Conservation (phyloP, 2,888 invertebrate species). For the Trissolcus japonicus region DNA sequence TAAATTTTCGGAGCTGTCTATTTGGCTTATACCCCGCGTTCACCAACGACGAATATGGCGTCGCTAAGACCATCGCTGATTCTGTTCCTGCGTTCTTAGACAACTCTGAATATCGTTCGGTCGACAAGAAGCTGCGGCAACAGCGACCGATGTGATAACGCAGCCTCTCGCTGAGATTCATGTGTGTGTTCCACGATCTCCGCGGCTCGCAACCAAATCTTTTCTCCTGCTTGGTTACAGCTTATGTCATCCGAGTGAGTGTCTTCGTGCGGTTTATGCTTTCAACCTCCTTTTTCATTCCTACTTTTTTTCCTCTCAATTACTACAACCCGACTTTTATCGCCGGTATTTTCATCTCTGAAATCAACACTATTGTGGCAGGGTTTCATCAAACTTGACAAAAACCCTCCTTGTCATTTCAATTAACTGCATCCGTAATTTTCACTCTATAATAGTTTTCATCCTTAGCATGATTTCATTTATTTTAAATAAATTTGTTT, state of each 20-base stretch:
- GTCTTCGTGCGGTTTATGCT: slow-evolving; percentile 15
- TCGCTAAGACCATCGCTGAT: slow-evolving; percentile 32
- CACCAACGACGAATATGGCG: slow-evolving; percentile 45
- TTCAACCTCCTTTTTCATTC: slow-evolving; percentile 1
- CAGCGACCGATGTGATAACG: slow-evolving; percentile 9
- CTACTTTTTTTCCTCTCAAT: not conserved
- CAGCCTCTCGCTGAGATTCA: slow-evolving; percentile 4
- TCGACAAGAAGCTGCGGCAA: slow-evolving; percentile 18
- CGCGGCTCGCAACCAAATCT: slow-evolving; percentile 4
- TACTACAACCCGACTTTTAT: too few relatives aligned
- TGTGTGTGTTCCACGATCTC: slow-evolving; percentile 10
- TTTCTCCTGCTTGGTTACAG: slow-evolving; percentile 44
- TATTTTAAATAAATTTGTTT: not conserved
- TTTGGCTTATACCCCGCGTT: slow-evolving; percentile 8
- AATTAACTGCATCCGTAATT: slow-evolving; percentile 25
- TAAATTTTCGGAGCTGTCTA: not conserved
- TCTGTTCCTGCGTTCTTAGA: slow-evolving; percentile 38
- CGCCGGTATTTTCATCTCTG: not conserved
- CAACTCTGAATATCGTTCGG: slow-evolving; percentile 14
- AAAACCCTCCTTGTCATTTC: slow-evolving; percentile 7
- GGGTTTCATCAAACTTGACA: not conserved
- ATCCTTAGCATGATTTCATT: not conserved
- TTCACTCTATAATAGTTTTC: slow-evolving; percentile 6
- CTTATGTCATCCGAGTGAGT: slow-evolving; percentile 55
- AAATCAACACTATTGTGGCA: not conserved